Evolutionary conservation across 2,113 vertebrate genomes (phyloP), one percentile per base, ranked within the genome.

Genomic region (Plecotus auritus): DNA sequence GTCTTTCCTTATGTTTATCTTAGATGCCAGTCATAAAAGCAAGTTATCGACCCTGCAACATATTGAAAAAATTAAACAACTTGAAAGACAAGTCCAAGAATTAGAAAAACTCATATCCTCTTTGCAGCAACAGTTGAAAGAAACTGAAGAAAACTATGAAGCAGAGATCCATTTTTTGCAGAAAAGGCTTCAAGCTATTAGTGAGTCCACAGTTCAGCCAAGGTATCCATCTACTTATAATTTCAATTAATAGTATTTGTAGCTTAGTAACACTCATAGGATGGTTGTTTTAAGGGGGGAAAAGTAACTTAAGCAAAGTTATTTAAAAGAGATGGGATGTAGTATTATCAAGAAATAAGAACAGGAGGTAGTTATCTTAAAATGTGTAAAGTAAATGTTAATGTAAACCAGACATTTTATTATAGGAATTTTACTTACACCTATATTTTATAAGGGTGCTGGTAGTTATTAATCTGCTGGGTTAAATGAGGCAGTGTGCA

Each of bases 91-190:
- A 82, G 98, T 95, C 81, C 98, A 98, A 89, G 99, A 99, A 90
- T 82, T 99, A 93, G 98, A 99, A 97, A 98, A 56, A 59, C 98
- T 99, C 23, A 86, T 97, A 67, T 96, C 97, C 70, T 98, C 98
- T 98, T 99, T 99, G 97, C 98, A 98, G 4, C 98, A 99, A 86
- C 98, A 99, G 82, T 97, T 99, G 88, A 95, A 98, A 73, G 99
- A 99, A 96, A 98, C 96, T 0, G 98, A 99, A 94, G 98, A 99
- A 97, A 98, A 98, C 3, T 98, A 98, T 72, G 90, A 95, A 1
- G 88, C 96, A 3, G 98, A 99, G 97, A 98, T 99, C n/a, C 88
- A 97, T 5, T 95, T 97, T 93, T 98, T 99, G 35, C 98, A 99
- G 93, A 96, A 98, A 80, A 98, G 97, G n/a, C 98, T 99, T 93